A percentile compares a stretch with the other conserved stretches of the same genome.
Evolutionary conservation across 2,113 vertebrate species (phyloP).

Genomic region (Hassar affinis): DNA sequence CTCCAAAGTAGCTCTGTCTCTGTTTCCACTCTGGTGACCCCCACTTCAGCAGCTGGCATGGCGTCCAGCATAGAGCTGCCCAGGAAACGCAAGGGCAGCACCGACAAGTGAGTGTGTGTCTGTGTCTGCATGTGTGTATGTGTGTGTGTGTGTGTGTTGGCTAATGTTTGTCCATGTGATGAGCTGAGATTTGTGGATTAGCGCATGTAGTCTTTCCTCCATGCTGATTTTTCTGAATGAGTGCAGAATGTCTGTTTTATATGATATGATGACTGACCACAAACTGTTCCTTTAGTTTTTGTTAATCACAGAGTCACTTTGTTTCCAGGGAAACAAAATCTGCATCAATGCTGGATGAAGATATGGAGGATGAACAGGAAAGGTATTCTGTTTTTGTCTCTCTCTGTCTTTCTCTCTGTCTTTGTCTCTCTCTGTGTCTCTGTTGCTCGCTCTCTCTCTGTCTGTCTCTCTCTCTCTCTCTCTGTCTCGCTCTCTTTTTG

Average conservation of each 20-base stretch:
- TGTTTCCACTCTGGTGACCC: slow-evolving; percentile 70
- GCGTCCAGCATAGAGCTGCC: slow-evolving; percentile 74
- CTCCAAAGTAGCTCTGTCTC: slow-evolving; percentile 61
- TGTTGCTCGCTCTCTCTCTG: too few relatives aligned
- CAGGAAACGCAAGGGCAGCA: slow-evolving; percentile 84
- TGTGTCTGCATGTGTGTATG: too few relatives aligned
- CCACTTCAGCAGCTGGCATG: slow-evolving; percentile 58
- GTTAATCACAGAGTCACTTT: slow-evolving; percentile 39
- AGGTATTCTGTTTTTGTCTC: slow-evolving; percentile 63
- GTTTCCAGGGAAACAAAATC: slow-evolving; percentile 71
- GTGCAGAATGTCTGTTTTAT: slow-evolving; percentile 5
- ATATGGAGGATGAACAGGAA: slow-evolving; percentile 76
- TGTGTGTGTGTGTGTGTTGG: too few relatives aligned
- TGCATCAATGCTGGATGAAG: slow-evolving; percentile 66
- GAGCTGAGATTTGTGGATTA: too few relatives aligned
- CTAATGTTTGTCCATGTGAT: neutral
- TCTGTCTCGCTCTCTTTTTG: too few relatives aligned
- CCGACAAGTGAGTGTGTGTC: slow-evolving; percentile 80
- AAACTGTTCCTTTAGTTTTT: slow-evolving; percentile 3
- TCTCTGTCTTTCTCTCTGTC: too few relatives aligned
- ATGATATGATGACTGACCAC: neutral
- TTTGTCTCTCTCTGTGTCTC: too few relatives aligned
- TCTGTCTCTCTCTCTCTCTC: too few relatives aligned
- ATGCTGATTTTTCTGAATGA: slow-evolving; percentile 30
- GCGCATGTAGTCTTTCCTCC: neutral